phyloP scores from a whole-genome alignment of 1,140 invertebrate genomes.

The Steinernema feltiae region DNA sequence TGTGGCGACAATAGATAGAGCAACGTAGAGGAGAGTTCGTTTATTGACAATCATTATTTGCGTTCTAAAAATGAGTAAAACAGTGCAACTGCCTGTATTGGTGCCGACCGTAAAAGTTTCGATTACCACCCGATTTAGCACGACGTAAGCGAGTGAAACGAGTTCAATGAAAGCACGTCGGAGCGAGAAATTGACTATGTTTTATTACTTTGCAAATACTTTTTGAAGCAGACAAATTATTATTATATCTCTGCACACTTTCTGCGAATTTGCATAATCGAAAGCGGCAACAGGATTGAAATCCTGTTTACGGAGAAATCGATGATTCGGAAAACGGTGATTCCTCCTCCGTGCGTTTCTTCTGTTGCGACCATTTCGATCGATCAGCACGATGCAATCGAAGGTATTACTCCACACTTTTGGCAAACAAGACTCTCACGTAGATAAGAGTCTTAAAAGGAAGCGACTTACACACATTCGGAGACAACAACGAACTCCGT shows the following conservation, averaged over 20 bases:
- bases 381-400: not conserved
- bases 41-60: not conserved
- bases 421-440: slow-evolving; percentile 1
- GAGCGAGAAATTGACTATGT: too few relatives aligned
- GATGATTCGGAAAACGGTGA: not conserved
- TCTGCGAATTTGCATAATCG: not conserved
- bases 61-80: not conserved
- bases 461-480: not conserved
- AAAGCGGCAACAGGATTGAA: too few relatives aligned
- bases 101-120: too few relatives aligned
- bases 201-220: too few relatives aligned
- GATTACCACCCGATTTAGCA: too few relatives aligned
- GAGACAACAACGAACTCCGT: not conserved
- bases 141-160: too few relatives aligned
- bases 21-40: not conserved
- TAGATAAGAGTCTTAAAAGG: not conserved
- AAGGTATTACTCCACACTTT: not conserved
- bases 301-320: not conserved
- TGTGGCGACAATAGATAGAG: not conserved
- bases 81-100: too few relatives aligned
- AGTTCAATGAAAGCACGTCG: too few relatives aligned
- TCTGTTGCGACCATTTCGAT: not conserved
- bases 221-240: not conserved
- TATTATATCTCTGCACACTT: not conserved
- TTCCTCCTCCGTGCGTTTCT: not conserved